These are phyloP conservation scores for Lacerta agilis DNA, from an alignment of 2,797 vertebrate genomes.

Conservation along the genomic window DNA sequence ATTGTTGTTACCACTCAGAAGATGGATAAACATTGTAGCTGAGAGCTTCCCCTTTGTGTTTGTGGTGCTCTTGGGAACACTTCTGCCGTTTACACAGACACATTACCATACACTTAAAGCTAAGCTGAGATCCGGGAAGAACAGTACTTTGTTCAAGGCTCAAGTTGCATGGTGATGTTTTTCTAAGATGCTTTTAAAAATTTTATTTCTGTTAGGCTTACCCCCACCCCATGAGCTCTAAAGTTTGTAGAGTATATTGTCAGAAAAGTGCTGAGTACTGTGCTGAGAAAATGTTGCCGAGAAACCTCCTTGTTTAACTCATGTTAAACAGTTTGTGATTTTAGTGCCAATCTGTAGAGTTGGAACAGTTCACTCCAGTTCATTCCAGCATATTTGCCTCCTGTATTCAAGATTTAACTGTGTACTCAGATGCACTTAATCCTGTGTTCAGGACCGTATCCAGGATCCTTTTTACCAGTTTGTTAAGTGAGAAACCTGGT, in stretches of 20 bases:
- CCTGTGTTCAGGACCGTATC: neutral
- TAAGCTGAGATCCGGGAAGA: neutral
- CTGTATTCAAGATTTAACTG: neutral
- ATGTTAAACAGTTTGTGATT: neutral
- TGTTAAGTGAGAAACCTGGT: neutral
- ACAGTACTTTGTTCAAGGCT: neutral
- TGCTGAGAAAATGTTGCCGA: neutral
- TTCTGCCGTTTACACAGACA: neutral
- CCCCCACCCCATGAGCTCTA: neutral
- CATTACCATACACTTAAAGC: slow-evolving; percentile 8
- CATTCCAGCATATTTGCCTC: neutral
- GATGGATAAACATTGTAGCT: neutral
- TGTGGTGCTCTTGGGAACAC: neutral
- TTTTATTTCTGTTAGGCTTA: neutral
- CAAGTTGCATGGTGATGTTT: neutral
- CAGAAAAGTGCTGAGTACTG: neutral
- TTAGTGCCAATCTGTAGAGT: neutral
- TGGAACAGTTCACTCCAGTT: neutral
- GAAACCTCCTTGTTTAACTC: neutral
- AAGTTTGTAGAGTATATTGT: neutral
- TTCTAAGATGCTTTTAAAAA: neutral
- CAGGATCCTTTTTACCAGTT: neutral
- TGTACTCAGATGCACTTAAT: neutral
- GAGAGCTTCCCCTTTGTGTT: slow-evolving; percentile 1
- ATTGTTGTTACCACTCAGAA: slow-evolving; percentile 3